phyloP scores from a whole-genome alignment of 1,140 invertebrate genomes.

The Paraescarpia echinospica region DNA sequence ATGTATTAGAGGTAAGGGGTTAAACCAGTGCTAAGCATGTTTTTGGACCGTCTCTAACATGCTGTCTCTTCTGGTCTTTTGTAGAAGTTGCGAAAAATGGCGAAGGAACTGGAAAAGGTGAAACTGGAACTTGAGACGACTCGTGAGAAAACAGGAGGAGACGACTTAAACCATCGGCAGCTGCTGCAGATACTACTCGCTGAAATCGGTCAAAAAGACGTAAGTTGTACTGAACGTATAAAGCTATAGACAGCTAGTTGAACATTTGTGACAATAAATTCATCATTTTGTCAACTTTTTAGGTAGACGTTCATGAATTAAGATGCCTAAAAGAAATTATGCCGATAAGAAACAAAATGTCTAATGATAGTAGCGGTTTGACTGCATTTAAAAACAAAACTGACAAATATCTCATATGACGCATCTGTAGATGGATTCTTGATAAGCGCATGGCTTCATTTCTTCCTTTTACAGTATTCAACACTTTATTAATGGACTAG shows the following conservation, averaged over 20 bases:
- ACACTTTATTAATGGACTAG: no score
- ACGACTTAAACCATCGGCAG: conserved; percentile 5
- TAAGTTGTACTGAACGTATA: background rate
- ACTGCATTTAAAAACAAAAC: no score
- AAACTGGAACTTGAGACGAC: conserved; percentile 26
- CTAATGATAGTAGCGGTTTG: no score
- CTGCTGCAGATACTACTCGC: conserved; percentile 3
- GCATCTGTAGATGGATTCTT: no score
- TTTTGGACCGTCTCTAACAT: background rate
- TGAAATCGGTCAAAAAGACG: background rate
- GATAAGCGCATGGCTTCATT: no score
- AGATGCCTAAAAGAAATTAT: no score
- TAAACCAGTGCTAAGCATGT: no score
- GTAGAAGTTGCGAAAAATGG: conserved; percentile 23
- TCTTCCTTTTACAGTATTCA: no score
- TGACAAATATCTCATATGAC: no score
- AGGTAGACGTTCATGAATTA: background rate
- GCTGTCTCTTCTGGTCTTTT: background rate
- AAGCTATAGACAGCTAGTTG: background rate
- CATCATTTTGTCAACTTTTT: background rate
- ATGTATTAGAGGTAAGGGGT: no score
- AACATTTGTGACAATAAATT: background rate
- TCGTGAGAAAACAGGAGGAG: conserved; percentile 14
- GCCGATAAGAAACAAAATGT: no score
- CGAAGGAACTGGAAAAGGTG: conserved; percentile 24